phyloP scores from a whole-genome alignment of 2,888 invertebrate species.

The Nemoura dubitans region DNA sequence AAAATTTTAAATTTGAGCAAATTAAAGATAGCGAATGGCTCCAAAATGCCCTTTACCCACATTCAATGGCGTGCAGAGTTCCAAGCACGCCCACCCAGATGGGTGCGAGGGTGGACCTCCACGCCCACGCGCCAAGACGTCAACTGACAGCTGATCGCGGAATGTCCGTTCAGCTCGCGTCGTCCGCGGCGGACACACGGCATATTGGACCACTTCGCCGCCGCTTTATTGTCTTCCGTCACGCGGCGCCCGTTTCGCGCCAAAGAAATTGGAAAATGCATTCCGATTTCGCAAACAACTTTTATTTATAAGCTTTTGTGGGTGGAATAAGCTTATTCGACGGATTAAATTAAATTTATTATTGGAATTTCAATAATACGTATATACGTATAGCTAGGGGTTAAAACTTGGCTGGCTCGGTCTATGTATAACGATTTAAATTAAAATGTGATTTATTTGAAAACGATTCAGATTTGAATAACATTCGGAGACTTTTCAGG shows the following conservation, averaged over 20 bases:
- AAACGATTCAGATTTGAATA: not conserved
- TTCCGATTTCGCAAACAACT: not conserved
- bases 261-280: not conserved
- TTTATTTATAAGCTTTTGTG: not conserved
- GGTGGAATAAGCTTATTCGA: not conserved
- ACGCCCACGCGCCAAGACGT: no score
- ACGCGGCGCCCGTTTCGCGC: not conserved
- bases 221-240: not conserved
- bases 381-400: no score
- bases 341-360: not conserved
- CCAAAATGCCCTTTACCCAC: no score
- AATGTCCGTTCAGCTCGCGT: no score
- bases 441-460: not conserved
- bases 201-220: not conserved
- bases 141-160: no score
- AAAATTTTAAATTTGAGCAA: no score
- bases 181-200: no score
- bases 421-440: not conserved
- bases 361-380: conserved; percentile 1
- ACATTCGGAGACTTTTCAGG: not conserved
- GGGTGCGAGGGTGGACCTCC: no score
- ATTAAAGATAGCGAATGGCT: no score
- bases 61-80: no score
- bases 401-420: not conserved
- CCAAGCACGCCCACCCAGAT: no score